Evolutionary conservation across 2,888 invertebrate genomes (phyloP).

Genomic region (Orgyia antiqua): DNA sequence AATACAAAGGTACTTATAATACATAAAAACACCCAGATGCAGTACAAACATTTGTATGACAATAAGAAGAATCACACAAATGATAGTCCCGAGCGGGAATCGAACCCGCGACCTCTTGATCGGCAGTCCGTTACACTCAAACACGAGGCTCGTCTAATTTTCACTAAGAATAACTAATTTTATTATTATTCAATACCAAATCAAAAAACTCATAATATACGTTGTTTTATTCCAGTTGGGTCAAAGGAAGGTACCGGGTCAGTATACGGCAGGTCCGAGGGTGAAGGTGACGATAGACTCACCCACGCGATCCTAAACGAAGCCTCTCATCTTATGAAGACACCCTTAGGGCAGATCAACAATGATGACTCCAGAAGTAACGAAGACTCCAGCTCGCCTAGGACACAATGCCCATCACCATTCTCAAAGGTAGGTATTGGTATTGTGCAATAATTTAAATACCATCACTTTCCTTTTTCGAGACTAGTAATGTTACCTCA

Average conservation of each 20-base stretch:
- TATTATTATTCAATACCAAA: no score
- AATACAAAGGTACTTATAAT: no score
- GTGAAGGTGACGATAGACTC: constrained; percentile 92
- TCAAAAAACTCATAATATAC: no score
- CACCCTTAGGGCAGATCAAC: constrained; percentile 64
- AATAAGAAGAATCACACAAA: no score
- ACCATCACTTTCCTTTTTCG: neutral
- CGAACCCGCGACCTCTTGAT: no score
- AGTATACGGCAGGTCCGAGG: constrained; percentile 86
- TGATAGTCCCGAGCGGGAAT: no score
- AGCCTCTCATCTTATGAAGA: constrained; percentile 93
- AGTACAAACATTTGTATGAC: no score
- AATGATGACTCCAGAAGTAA: constrained; percentile 84
- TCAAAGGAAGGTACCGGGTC: constrained; percentile 87
- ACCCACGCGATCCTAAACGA: constrained; percentile 93
- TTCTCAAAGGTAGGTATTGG: constrained; percentile 80
- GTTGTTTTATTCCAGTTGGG: constrained; percentile 76
- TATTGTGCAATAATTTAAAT: neutral
- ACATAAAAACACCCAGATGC: no score
- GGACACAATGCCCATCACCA: constrained; percentile 88
- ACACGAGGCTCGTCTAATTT: no score
- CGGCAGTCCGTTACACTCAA: no score
- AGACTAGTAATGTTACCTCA: neutral
- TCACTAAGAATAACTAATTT: no score
- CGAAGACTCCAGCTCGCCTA: constrained; percentile 88